phyloP scores from a whole-genome alignment of 2,113 vertebrate genomes.

The Phaethon lepturus region DNA sequence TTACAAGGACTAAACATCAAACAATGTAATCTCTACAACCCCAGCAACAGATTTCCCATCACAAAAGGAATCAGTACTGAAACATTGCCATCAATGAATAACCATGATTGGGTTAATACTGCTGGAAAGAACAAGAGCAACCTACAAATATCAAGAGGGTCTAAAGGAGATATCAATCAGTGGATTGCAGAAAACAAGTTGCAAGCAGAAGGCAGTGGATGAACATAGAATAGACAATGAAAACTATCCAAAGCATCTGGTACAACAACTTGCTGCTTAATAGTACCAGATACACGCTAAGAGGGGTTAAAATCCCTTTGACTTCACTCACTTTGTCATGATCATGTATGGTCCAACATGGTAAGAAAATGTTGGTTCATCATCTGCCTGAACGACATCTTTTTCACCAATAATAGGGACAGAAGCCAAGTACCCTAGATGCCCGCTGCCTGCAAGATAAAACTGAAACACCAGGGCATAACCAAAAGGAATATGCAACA shows the following conservation, averaged over 20 bases:
- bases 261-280: not conserved
- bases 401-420: constrained; percentile 80
- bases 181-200: not conserved
- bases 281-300: not conserved
- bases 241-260: not conserved
- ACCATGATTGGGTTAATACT: not conserved
- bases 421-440: constrained; percentile 76
- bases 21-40: not conserved
- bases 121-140: not conserved
- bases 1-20: not conserved
- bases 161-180: not conserved
- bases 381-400: constrained; percentile 81
- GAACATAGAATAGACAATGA: fast-evolving
- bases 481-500: not conserved
- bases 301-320: not conserved
- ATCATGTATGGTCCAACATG: constrained; percentile 77
- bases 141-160: not conserved
- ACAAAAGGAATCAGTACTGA: not conserved
- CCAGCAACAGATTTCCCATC: not conserved
- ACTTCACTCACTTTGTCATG: constrained; percentile 85
- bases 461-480: constrained; percentile 72
- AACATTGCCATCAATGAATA: not conserved
- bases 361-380: constrained; percentile 81
- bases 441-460: constrained; percentile 63
- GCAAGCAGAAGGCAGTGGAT: not conserved